Percentiles rank a stretch among this genome's conserved stretches.
phyloP scores from a whole-genome alignment of 2,797 vertebrate species.

The Smutsia temminckii region DNA sequence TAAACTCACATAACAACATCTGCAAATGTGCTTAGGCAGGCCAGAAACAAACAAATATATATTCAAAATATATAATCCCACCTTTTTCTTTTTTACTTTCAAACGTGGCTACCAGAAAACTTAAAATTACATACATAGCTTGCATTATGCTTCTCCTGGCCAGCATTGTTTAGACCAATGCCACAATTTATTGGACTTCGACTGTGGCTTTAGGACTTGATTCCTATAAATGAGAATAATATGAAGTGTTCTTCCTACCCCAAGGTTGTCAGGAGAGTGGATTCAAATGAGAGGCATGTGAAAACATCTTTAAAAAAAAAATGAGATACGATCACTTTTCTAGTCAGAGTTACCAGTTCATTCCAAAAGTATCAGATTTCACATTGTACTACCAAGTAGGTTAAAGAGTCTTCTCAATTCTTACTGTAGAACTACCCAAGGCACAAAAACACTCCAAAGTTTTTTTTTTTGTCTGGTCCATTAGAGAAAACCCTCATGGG shows the following conservation, averaged over 20 bases:
- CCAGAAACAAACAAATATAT: neutral
- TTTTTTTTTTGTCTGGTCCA: slow-evolving; percentile 6
- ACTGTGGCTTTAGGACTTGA: neutral
- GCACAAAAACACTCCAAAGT: slow-evolving; percentile 7
- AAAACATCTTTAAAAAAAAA: slow-evolving; percentile 24
- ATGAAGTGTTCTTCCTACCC: neutral
- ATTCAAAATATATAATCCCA: neutral
- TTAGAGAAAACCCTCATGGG: neutral
- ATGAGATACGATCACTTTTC: neutral
- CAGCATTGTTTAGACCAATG: neutral
- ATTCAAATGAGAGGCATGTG: slow-evolving; percentile 1
- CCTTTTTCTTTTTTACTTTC: neutral
- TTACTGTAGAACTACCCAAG: neutral
- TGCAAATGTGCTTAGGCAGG: neutral
- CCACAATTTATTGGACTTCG: neutral
- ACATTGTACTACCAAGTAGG: neutral
- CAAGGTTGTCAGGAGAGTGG: neutral
- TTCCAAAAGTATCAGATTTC: slow-evolving; percentile 20
- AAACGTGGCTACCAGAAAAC: neutral
- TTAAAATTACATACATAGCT: neutral
- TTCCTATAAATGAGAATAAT: neutral
- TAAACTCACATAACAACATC: neutral
- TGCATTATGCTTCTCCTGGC: neutral
- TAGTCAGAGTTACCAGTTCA: neutral
- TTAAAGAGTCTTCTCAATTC: neutral